Percentiles rank a stretch among this genome's conserved stretches.
These are phyloP conservation scores for Erpetoichthys calabaricus DNA, from an alignment of 2,797 vertebrate species.

Conservation along the genomic window DNA sequence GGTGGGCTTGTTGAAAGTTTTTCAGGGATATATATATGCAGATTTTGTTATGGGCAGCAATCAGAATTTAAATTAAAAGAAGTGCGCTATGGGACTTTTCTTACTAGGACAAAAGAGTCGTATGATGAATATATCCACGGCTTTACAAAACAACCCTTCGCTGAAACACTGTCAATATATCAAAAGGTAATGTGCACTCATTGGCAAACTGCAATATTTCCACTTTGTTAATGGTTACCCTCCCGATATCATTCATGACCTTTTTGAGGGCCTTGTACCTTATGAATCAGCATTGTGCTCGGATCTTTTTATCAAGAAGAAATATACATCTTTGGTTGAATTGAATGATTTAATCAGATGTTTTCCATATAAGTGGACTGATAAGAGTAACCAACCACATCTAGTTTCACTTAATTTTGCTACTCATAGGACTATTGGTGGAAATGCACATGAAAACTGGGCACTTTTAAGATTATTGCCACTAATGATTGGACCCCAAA, in stretches of 20 bases:
- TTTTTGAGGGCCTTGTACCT: background rate
- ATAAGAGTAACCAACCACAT: slow-evolving; percentile 12
- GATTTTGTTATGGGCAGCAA: slow-evolving; percentile 12
- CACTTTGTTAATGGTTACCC: background rate
- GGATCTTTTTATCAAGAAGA: slow-evolving; percentile 6
- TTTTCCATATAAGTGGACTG: background rate
- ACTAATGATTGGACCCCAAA: background rate
- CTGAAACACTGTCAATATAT: slow-evolving; percentile 7
- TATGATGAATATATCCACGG: slow-evolving; percentile 8
- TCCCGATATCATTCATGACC: slow-evolving; percentile 12
- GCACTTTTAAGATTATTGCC: background rate
- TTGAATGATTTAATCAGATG: background rate
- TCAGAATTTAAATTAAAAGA: slow-evolving; percentile 11
- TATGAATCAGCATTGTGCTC: slow-evolving; percentile 7
- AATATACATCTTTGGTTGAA: slow-evolving; percentile 2
- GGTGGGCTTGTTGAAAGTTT: slow-evolving; percentile 19
- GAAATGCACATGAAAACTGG: background rate
- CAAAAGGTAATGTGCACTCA: slow-evolving; percentile 9
- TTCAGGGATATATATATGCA: slow-evolving; percentile 14
- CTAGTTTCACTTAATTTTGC: slow-evolving; percentile 5
- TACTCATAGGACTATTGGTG: background rate
- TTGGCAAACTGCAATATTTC: slow-evolving; percentile 13
- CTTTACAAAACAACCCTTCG: background rate
- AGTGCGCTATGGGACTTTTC: slow-evolving; percentile 8
- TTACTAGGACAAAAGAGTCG: slow-evolving; percentile 3